Percentiles rank a stretch among this genome's conserved stretches.
Conservation (phyloP, 2,888 invertebrate genomes). For the Phyto melanocephala region DNA sequence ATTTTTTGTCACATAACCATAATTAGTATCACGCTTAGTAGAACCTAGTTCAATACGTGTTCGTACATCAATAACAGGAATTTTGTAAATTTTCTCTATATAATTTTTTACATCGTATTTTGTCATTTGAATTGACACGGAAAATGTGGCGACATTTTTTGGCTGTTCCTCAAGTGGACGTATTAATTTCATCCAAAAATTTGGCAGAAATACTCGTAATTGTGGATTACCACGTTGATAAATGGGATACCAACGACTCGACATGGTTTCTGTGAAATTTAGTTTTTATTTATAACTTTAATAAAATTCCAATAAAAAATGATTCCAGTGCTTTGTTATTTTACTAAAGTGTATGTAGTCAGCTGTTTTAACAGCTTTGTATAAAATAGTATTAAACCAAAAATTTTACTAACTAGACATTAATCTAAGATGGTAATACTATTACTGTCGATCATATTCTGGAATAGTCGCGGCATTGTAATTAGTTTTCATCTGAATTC, state of each 20-base stretch:
- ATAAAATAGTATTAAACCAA: neutral
- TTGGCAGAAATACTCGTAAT: conserved; percentile 93
- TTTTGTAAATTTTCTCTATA: conserved; percentile 95
- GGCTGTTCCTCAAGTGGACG: conserved; percentile 84
- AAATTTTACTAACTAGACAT: too few species aligned
- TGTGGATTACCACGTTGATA: conserved; percentile 97
- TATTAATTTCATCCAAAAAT: conserved; percentile 98
- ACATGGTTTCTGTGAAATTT: conserved; percentile 70
- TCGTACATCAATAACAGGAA: conserved; percentile 88
- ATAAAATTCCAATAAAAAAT: neutral
- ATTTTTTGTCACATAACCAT: conserved; percentile 87
- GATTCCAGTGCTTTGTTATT: too few species aligned
- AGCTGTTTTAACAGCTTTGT: neutral
- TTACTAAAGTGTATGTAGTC: neutral
- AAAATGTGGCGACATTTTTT: conserved; percentile 90
- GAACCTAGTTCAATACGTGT: conserved; percentile 87
- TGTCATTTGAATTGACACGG: conserved; percentile 97
- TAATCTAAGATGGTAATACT: too few species aligned
- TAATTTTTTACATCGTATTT: conserved; percentile 93
- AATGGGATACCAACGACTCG: conserved; percentile 87
- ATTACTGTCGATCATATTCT: neutral
- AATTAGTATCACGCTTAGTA: conserved; percentile 81
- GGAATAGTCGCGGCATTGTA: neutral
- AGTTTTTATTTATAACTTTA: neutral
- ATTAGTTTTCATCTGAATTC: neutral